phyloP scores from a whole-genome alignment of 2,888 invertebrate genomes.

The Galerucella nymphaeae region DNA sequence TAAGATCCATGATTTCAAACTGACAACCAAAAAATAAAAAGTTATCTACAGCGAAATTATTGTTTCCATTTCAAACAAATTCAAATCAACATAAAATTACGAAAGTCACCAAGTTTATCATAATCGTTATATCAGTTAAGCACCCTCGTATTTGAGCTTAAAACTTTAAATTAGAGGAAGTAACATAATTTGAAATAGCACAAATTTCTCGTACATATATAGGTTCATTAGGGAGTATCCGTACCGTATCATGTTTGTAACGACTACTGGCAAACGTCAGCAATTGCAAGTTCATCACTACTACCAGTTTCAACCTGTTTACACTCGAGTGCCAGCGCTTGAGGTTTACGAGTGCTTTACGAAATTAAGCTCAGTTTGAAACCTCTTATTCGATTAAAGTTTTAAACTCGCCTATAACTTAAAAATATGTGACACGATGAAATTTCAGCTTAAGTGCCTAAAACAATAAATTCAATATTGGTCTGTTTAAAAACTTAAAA shows the following conservation, averaged over 20 bases:
- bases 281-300: constrained; percentile 41
- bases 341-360: constrained; percentile 1
- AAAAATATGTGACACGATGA: background rate
- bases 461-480: no score
- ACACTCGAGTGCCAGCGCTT: background rate
- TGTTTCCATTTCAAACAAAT: no score
- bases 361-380: background rate
- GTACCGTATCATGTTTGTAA: constrained; percentile 46
- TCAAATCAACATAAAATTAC: no score
- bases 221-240: constrained; percentile 41
- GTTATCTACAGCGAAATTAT: no score
- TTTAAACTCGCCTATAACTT: background rate
- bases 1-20: no score
- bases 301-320: background rate
- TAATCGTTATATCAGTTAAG: background rate
- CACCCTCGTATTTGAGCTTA: constrained; percentile 27
- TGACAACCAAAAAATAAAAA: no score
- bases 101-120: no score
- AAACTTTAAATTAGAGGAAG: constrained; percentile 40
- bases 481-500: no score
- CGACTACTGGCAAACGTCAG: constrained; percentile 45
- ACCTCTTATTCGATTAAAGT: background rate
- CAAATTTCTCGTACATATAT: constrained; percentile 31
- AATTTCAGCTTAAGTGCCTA: background rate
- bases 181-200: constrained; percentile 39